Evolutionary conservation across 2,797 vertebrate species (phyloP), one percentile per base, ranked within the genome.

Genomic region (Microctenopoma steveboyesi): DNA sequence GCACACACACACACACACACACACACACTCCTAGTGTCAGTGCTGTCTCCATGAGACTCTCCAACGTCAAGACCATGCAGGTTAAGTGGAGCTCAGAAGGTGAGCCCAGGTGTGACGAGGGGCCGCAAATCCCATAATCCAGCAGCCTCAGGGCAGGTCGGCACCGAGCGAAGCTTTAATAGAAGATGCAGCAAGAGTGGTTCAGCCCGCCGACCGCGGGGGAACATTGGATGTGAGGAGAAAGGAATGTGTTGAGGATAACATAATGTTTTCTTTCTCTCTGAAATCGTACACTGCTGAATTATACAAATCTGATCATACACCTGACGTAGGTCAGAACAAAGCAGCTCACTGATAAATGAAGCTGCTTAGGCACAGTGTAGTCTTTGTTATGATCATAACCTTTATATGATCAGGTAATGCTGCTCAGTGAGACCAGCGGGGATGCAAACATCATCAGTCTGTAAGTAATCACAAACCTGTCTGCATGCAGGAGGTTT

Each of bases 31-130:
- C 28, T 33, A 7, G 46, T 60, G 61, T 72, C 75, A 69, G 52
- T 11, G 30, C 43, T 28, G 42, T 12, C 42, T 69, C 61, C 28
- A 13, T 75, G 78, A 81, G 62, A 64, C 74, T 66, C 69, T 63
- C 50, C 69, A 68, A 72, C 18, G 49, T 49, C 58, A 50, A 49
- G 73, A 79, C 67, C 56, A 5, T 12, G 50, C 82, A 84, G 86
- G 86, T 91, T 87, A 89, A 91, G 86, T 89, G 86, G 74, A 78
- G 86, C 84, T 89, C 78, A 83, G 80, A 50, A 72, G 67, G 64
- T 76, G 78, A 86, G 74, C 59, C 81, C 78, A 80, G 80, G 84
- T 82, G 86, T 85, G 87, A 89, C 88, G 87, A 84, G 81, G 78
- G 74, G 83, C 81, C 54, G 3, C 76, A 79, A 76, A 88, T 82